Base-by-base conservation (phyloP, 2,797 vertebrate genomes). In the Microcaecilia unicolor region DNA sequence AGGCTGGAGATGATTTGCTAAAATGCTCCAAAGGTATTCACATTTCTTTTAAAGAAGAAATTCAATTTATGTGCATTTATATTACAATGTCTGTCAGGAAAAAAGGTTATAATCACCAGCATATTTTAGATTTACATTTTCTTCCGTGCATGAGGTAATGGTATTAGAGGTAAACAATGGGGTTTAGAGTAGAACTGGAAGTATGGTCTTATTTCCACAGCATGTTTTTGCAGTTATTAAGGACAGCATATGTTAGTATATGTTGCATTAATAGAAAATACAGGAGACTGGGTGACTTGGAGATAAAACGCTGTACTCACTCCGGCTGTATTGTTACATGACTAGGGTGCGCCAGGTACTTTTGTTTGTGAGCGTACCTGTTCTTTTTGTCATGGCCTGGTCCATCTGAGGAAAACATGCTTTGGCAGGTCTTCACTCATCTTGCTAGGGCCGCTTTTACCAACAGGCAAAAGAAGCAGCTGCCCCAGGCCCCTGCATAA, bases 11-110 rank as follows among this genome's bases (percentile, higher is more conserved):
- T 89, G 89, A 93, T 95, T 92, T 92, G 88, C 83, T 84, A 81
- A 89, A 93, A 87, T 70, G 76, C 86, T 90, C 84, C 83, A 86
- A 88, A 91, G 87, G 90, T 93, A 93, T 94, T 91, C 88, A 86
- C 74, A 86, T 86, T 90, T 84, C 86, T 88, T n/a, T 92, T 87
- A 83, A 90, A 88, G 78, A 83, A 78, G 85, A 93, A 94, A 94
- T 94, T 95, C 87, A 94, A 94, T 97, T 97, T 96, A 91, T 92
- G 86, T 91, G 90, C 88, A 90, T 92, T 92, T 92, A 92, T 94
- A 95, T 96, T 92, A 89, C 89, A 85, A 80, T 87, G 89, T 92
- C 90, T 92, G 89, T 95, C 88, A 87, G 87, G 86, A 90, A 91
- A 85, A 73, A 88, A 93, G 85, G 84, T 87, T 90, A 88, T 92